phyloP scores from a whole-genome alignment of 1,140 invertebrate genomes.

The Drosophila carrolli region DNA sequence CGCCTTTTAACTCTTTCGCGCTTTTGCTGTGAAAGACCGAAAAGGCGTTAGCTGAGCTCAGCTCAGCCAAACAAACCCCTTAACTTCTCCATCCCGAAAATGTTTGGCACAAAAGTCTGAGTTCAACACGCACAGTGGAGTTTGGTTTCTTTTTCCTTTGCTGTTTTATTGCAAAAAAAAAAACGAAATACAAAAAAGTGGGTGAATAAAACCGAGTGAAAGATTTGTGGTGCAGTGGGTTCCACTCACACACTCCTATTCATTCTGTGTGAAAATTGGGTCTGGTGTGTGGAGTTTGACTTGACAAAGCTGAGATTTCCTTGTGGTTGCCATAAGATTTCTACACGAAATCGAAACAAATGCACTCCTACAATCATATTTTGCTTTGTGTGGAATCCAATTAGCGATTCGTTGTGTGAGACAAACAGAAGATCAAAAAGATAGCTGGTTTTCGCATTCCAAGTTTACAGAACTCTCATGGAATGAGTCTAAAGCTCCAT shows the following conservation, averaged over 20 bases:
- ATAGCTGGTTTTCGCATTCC: constrained; percentile 23
- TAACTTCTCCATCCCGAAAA: constrained; percentile 44
- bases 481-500: neutral
- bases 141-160: constrained; percentile 36
- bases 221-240: constrained; percentile 70
- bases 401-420: constrained; percentile 28
- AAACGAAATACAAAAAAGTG: constrained; percentile 23
- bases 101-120: constrained; percentile 66
- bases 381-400: constrained; percentile 25
- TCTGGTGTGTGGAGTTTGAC: constrained; percentile 63
- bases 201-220: constrained; percentile 57
- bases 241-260: constrained; percentile 14
- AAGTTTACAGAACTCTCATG: constrained; percentile 4
- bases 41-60: constrained; percentile 60
- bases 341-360: constrained; percentile 27
- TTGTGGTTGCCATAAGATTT: constrained; percentile 66
- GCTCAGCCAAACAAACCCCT: constrained; percentile 30
- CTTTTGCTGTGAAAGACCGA: constrained; percentile 74
- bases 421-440: constrained; percentile 37
- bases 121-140: constrained; percentile 63
- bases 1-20: constrained; percentile 78
- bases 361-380: constrained; percentile 18
- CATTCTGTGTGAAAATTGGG: constrained; percentile 60
- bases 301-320: constrained; percentile 74
- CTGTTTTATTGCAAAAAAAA: constrained; percentile 30